Evolutionary conservation across 2,113 vertebrate genomes (phyloP), one percentile per base, ranked within the genome.

Genomic region (Pagrus major): DNA sequence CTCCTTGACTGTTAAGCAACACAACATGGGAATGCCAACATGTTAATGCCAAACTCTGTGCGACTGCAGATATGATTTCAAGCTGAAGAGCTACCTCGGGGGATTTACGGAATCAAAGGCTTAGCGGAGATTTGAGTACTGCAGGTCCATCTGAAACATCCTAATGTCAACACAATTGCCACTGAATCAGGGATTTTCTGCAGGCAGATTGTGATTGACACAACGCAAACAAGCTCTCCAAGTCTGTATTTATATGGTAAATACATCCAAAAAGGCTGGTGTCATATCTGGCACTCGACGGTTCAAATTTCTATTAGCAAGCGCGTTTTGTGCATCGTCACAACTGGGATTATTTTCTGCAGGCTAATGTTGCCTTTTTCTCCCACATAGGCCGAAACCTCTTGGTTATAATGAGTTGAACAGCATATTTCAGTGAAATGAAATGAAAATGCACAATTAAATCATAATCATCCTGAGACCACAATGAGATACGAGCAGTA

Each of bases 51-150:
- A 85, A 82, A 78, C 81, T 60, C 83, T 81, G 71, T 63, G 88
- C 64, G 84, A 71, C 79, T 76, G 77, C 84, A 87, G 87, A 87
- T 91, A 90, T 84, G 79, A 90, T 89, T 91, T 92, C 75, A 83
- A 89, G 76, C 89, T 74, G 82, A 86, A 90, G 78, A 76, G 82
- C 77, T 79, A 90, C 81, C 85, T 90, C 75, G 0, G 84, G 86
- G 88, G 88, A 93, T 89, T 91, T 84, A 87, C 89, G 66, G 89
- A 92, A 90, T 93, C 89, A 93, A 78, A 84, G 70, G 92, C 91
- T 94, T 93, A 93, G 85, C 18, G 37, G 67, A 87, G 89, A 92
- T 91, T 91, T 89, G 71, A 90, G 76, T 51, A 44, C 82, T 72
- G 84, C 89, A 89, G 88, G 86, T 91, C 86, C 77, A 42, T 85